Evolutionary conservation across 2,113 vertebrate species (phyloP), one percentile per base, ranked within the genome.

Genomic region (Toxotes chatareus): DNA sequence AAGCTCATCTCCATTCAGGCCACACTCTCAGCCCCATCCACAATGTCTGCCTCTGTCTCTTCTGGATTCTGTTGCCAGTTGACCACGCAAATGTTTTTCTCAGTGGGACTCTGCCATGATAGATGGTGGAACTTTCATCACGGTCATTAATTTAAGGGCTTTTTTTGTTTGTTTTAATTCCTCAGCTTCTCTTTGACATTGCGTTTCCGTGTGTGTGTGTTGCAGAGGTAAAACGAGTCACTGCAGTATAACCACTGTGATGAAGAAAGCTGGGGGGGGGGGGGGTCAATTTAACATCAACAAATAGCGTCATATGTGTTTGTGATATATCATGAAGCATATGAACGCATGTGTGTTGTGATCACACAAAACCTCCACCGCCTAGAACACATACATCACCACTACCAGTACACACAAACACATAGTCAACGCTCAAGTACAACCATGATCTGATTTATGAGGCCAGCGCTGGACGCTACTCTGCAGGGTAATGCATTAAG

Each of bases 401-500:
- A 51, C 42, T 3, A 17, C 55, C n/a, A 16, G 40, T 42, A 56
- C 76, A 88, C 71, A 72, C 69, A 85, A 69, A 84, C 84, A 91
- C 73, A 70, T 21, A 53, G 75, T 80, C 84, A 59, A 80, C 79
- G 47, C 76, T 85, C 57, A 57, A 82, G 76, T 68, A 76, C 74
- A 80, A 53, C 53, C 83, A 64, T 32, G 56, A 47, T 79, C 66
- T 95, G 94, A 94, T 94, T 95, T 93, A 95, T 93, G 89, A 72
- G 65, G 69, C 85, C 76, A 67, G 84, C 36, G 55, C 73, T 74
- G 79, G 88, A 90, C 46, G 72, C 87, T 63, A 84, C 76, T 87
- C 86, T 86, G 92, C 88, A 66, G 90, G 75, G 86, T 89, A 91
- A 93, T 94, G 89, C 88, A 91, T 92, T 94, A 91, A 87, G 85